Percentiles rank a stretch among this genome's conserved stretches.
Conservation (phyloP, 2,888 invertebrate genomes). For the Thecophora atra region DNA sequence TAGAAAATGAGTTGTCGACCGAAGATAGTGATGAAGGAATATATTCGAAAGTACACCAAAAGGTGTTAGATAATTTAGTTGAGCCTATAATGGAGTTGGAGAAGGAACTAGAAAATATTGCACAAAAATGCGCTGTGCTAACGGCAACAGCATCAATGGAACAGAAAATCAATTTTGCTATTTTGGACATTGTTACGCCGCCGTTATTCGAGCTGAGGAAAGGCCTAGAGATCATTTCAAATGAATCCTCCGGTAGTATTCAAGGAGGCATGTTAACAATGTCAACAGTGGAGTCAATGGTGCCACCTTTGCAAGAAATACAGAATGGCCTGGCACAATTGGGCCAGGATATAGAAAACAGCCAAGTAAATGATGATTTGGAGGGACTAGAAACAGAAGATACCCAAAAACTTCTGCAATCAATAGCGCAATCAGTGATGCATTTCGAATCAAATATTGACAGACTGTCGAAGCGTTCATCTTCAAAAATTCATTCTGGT, state of each 20-base stretch:
- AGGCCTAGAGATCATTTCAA: constrained; percentile 69
- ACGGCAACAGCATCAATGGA: constrained; percentile 58
- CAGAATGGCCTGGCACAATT: constrained; percentile 68
- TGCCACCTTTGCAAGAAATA: constrained; percentile 71
- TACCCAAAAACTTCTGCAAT: constrained; percentile 64
- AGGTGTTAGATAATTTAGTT: constrained; percentile 58
- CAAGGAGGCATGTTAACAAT: constrained; percentile 65
- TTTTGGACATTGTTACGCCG: constrained; percentile 73
- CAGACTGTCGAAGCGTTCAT: constrained; percentile 52
- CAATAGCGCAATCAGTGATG: constrained; percentile 64
- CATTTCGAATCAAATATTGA: constrained; percentile 65
- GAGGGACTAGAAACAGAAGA: constrained; percentile 62
- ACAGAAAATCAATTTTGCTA: constrained; percentile 69
- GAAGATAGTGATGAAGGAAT: constrained; percentile 62
- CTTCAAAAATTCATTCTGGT: constrained; percentile 53
- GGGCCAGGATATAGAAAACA: constrained; percentile 66
- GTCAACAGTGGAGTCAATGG: constrained; percentile 66
- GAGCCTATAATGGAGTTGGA: constrained; percentile 60
- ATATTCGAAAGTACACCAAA: constrained; percentile 60
- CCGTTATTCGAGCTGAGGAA: constrained; percentile 73
- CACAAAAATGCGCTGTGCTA: constrained; percentile 53
- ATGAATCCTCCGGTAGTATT: constrained; percentile 55
- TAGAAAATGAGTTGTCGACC: constrained; percentile 62
- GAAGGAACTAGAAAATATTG: constrained; percentile 55
- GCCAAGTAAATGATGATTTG: constrained; percentile 58